A percentile compares a stretch with the other conserved stretches of the same genome.
These are phyloP conservation scores for Erpornis zantholeuca DNA, from an alignment of 2,113 vertebrate genomes.

Conservation along the genomic window DNA sequence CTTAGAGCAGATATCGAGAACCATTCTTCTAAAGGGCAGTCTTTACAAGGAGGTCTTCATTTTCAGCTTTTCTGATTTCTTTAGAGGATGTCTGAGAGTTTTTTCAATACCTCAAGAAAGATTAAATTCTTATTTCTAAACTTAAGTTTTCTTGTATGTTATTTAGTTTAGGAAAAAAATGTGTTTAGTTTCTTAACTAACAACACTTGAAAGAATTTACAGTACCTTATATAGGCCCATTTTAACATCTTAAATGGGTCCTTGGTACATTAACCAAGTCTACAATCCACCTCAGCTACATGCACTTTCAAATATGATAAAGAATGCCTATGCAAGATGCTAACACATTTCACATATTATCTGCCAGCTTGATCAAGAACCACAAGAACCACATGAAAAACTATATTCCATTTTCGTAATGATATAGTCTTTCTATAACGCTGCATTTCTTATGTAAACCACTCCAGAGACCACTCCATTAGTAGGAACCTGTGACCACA, in stretches of 20 bases:
- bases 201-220: background rate
- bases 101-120: background rate
- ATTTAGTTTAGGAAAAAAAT: background rate
- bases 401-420: background rate
- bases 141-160: background rate
- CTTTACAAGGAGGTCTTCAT: background rate
- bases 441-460: background rate
- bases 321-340: background rate
- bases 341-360: background rate
- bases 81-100: background rate
- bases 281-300: background rate
- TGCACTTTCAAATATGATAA: background rate
- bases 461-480: background rate
- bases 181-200: background rate
- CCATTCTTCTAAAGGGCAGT: background rate
- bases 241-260: background rate
- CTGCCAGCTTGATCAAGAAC: background rate
- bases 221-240: background rate
- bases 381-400: background rate
- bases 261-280: background rate
- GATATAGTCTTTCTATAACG: background rate
- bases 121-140: background rate
- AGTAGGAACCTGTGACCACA: background rate
- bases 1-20: rapidly evolving
- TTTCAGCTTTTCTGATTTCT: background rate